Conservation (phyloP, 1,140 invertebrate species). For the Augochlora pura region DNA sequence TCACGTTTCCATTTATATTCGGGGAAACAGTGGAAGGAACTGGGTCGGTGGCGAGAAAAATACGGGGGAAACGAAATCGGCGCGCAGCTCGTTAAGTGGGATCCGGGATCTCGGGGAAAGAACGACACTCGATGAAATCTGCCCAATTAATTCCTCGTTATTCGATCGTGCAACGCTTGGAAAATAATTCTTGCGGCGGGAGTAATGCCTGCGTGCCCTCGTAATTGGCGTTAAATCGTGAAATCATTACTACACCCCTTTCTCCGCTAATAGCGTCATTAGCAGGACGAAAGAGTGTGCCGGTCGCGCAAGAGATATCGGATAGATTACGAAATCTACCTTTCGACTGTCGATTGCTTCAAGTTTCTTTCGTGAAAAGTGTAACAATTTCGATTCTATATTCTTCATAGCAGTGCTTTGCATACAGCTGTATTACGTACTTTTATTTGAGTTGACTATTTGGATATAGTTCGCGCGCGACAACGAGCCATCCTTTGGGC, state of each 20-base stretch:
- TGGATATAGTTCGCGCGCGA: too few relatives aligned
- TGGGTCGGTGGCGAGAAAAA: constrained; percentile 23
- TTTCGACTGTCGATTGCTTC: too few relatives aligned
- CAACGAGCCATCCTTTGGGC: too few relatives aligned
- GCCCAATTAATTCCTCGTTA: constrained; percentile 33
- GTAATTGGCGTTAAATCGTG: background rate
- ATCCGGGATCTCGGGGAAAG: background rate
- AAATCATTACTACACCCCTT: background rate
- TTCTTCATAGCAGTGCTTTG: too few relatives aligned
- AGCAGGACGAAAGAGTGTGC: too few relatives aligned
- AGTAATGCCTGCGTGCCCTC: background rate
- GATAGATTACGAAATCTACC: too few relatives aligned
- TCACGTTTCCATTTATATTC: constrained; percentile 17
- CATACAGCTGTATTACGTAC: too few relatives aligned
- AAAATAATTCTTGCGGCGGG: background rate
- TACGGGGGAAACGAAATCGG: constrained; percentile 7
- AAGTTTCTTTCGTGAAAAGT: too few relatives aligned
- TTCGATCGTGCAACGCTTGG: background rate
- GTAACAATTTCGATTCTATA: too few relatives aligned
- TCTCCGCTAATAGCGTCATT: too few relatives aligned
- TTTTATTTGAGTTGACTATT: too few relatives aligned
- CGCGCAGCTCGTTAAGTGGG: constrained; percentile 23
- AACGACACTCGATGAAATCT: background rate
- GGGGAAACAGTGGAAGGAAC: constrained; percentile 6
- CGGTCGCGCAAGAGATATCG: too few relatives aligned